Base-by-base conservation (phyloP, 2,113 vertebrate genomes). In the Ivindomyrus marchei region DNA sequence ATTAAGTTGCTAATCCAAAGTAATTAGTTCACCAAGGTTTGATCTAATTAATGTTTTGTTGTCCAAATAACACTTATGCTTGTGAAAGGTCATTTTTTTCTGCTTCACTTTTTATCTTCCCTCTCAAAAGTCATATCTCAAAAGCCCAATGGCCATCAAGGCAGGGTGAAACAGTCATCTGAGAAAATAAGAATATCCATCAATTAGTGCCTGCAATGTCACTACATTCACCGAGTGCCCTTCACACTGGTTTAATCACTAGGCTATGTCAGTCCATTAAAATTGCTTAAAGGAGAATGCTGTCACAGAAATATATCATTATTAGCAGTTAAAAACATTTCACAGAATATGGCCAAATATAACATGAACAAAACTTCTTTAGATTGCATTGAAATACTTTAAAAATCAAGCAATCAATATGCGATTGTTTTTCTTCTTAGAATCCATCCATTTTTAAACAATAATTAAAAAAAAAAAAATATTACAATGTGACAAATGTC, bases 41-140 rank as follows among this genome's bases (percentile, higher is more conserved):
- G 66, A 11, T 36, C n/a, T 15, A 74, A 74, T 74, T 13, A 70
- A 70, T 70, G 62, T 70, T 70, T 70, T 74, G 66, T 74, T 74
- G 66, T 74, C 66, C 66, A 74, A 74, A 74, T 74, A 31, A 36
- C 66, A 36, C 27, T 15, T 36, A 6, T 74, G 31, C 31, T 74
- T 31, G 27, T 31, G 66, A 74, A 74, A 74, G 17, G 74, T 36
- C 17, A 36, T 39, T 80, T 42, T 77, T 9, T 49, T n/a, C 83
- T 45, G 83, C 47, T 86, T 87, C 4, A 17, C 27, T 9, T 86
- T 87, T 56, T 31, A 39, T 53, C 13, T 56, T 31, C 17, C 17
- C 31, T 87, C 85, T n/a, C 86, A 53, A 31, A 53, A 53, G 13
- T 27, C 86, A 4, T 87, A 87, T 87, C 86, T 56, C 86, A 56